Base-by-base conservation (phyloP, 2,888 invertebrate genomes). In the Nesidiocoris tenuis region DNA sequence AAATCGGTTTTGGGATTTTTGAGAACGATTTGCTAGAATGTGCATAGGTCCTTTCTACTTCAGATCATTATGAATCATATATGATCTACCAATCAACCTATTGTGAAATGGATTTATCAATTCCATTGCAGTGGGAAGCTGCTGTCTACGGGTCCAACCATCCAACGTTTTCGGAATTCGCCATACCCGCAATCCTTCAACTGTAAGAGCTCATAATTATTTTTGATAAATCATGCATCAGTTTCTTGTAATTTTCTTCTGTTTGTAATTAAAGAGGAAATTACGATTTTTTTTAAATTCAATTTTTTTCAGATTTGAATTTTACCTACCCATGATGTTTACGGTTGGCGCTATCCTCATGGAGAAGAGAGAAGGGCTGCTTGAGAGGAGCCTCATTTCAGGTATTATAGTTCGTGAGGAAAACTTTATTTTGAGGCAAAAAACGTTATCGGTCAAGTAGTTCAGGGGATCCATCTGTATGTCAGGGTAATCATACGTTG, bases 161-260 rank as follows among this genome's bases (percentile, higher is more conserved):
- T 75, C 88, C 91, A 1, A 90, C 89, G 78, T 92, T 91, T 82
- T 88, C 90, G 3, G 88, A 89, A 77, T 96, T 92, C 83, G 91
- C 95, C 87, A 91, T 92, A 0, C 95, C 95, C 0, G 92, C 93
- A 2, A 89, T 94, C 67, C 88, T 96, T 80, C 86, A 95, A 80
- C 90, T 92, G 93, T 93, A 71, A 75, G 79, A 64, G n/a, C 24
- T 23, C 7, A 19, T 54, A 55, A 19, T 0, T n/a, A 7, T 12
- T 19, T 66, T 0, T 19, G n/a, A 9, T 25, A 54, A n/a, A 1
- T 24, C 23, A 21, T 1, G 25, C 5, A 18, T 7, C 5, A 24
- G 22, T 21, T n/a, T 16, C 24, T 21, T 61, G 17, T 61, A 21
- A 9, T n/a, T n/a, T n/a, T n/a, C n/a, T n/a, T n/a, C n/a, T n/a